Base-by-base conservation (phyloP, 1,140 invertebrate genomes). In the Trissolcus basalis region DNA sequence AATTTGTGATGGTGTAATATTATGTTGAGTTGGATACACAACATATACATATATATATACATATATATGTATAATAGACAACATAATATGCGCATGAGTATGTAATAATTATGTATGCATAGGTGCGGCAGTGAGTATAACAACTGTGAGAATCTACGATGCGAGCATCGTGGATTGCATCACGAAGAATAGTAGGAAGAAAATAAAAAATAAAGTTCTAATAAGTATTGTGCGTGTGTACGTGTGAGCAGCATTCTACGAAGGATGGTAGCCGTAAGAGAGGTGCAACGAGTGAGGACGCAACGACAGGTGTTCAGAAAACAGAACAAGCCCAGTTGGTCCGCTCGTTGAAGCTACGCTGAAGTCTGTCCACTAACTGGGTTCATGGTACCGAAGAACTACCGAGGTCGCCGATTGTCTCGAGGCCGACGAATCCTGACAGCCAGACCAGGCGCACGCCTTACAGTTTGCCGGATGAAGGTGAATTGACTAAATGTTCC, bases 71-170 rank as follows among this genome's bases (percentile, higher is more conserved):
- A 83, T 69, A 78, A 78, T n/a, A 86, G 76, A 86, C 81, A 81
- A 87, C 80, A 85, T 82, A 79, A 83, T 79, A 83, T 82, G 83
- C 82, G 83, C 82, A 85, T 84, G 86, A 87, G 85, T 86, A 86
- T 87, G 85, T 86, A 86, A 87, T 88, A 87, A 86, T 84, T 87
- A 86, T 86, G 84, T 85, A 85, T 87, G 86, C 83, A 86, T 84
- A 83, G 78, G 86, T 87, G 87, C 86, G 84, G 85, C 84, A 84
- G 85, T 88, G 82, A 85, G 84, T 87, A 86, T 83, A 87, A 89
- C 86, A 88, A 87, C 86, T 82, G 83, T 81, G 85, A 82, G 82
- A 71, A 70, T 78, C 60, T 58, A 48, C 65, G 68, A 70, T 64
- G 76, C 73, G 27, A 67, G 59, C 58, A 59, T 16, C 69, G 54